A percentile compares a stretch with the other conserved stretches of the same genome.
These are phyloP conservation scores for Fragum sueziense DNA, from an alignment of 2,888 invertebrate species.

Conservation along the genomic window DNA sequence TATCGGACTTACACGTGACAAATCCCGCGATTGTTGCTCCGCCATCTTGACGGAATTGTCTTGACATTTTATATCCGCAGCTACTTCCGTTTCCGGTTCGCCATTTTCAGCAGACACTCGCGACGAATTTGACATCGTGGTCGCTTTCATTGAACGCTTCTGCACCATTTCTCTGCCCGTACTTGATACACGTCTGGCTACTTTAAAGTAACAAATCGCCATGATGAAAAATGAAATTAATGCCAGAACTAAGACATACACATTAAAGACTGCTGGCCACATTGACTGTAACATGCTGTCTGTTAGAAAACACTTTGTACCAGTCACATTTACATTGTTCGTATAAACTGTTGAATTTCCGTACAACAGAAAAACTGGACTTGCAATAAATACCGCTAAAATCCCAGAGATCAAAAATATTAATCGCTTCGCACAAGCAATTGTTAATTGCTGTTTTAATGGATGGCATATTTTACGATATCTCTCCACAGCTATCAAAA, in stretches of 20 bases:
- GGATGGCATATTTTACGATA: constrained; percentile 57
- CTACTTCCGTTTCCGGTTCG: background rate
- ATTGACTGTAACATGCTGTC: constrained; percentile 32
- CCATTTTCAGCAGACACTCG: background rate
- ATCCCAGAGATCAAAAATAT: constrained; percentile 44
- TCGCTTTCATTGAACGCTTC: constrained; percentile 23
- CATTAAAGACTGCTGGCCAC: constrained; percentile 53
- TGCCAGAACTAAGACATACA: constrained; percentile 49
- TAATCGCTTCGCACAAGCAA: constrained; percentile 43
- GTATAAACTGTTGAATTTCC: constrained; percentile 43
- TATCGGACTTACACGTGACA: background rate
- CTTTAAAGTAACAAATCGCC: constrained; percentile 43
- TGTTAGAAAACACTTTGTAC: constrained; percentile 52
- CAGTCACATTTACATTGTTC: constrained; percentile 29
- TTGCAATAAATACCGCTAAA: constrained; percentile 40
- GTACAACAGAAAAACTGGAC: constrained; percentile 47
- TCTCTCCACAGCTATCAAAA: constrained; percentile 55
- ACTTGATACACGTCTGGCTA: constrained; percentile 51
- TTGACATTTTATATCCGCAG: background rate
- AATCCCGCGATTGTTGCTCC: background rate
- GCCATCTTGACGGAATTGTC: background rate
- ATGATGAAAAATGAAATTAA: constrained; percentile 41
- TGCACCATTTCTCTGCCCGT: constrained; percentile 48
- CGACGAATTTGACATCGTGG: constrained; percentile 24
- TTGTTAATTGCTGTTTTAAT: constrained; percentile 52